Evolutionary conservation across 1,140 invertebrate genomes (phyloP), one percentile per base, ranked within the genome.

Genomic region (Pectinophora gossypiella): DNA sequence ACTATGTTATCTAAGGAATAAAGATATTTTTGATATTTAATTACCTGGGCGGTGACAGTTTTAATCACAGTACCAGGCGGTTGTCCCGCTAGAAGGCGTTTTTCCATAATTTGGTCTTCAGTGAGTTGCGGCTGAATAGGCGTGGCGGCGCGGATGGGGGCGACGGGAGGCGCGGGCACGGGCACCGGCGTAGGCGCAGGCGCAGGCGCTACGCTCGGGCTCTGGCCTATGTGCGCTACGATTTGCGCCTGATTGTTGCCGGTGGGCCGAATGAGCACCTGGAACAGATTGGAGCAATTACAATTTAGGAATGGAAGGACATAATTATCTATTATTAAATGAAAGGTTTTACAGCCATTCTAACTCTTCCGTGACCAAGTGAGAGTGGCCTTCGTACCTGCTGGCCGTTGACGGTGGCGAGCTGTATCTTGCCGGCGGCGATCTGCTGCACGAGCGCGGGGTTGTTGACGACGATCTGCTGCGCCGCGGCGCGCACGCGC

Each of bases 21-120:
- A n/a, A n/a, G n/a, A n/a, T n/a, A n/a, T n/a, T n/a, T n/a, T n/a
- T n/a, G n/a, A n/a, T n/a, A n/a, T n/a, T n/a, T 27, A 9, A 13
- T 40, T 57, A 88, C 87, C 82, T 92, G 91, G 0, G 94, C 95
- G 0, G 94, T 95, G 0, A 95, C 94, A 59, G 94, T 94, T 81
- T 95, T 95, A n/a, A 96, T 95, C 0, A 95, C 90, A 0, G 94
- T 96, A n/a, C 94, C 94, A 0, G 94, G 93, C 6, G 94, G 94
- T 72, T 95, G 94, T 9, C 92, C 93, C 0, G 90, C 91, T 1
- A 96, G 72, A 1, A 95, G 81, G n/a, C 90, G 90, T 50, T 93
- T 92, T 56, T 94, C 93, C 46, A 93, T 90, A 3, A 89, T 90
- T 64, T 88, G 91, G 21, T 80, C 85, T 63, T 82, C 87, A 15